Base-by-base conservation (phyloP, 2,797 vertebrate genomes). In the Rhynchonycteris naso region DNA sequence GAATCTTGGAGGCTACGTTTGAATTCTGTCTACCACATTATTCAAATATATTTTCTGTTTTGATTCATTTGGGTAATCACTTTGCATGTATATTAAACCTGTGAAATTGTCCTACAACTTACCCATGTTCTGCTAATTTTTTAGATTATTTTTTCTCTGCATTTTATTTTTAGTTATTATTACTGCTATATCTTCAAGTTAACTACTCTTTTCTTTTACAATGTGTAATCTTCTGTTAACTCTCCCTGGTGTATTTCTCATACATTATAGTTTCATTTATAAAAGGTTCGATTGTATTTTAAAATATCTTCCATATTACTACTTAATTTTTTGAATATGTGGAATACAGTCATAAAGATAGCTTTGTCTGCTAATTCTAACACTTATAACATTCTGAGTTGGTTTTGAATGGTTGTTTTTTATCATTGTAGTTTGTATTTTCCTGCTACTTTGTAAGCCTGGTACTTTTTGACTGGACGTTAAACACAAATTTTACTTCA, bases 111-210 rank as follows among this genome's bases (percentile, higher is more conserved):
- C 26, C 26, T 28, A 43, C 13, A 84, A 21, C 2, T 84, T 66
- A 76, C 1, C 50, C 30, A 50, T 30, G 15, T 61, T 35, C 35
- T 59, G 52, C 72, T 90, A 26, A 54, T 71, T 83, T 59, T 91
- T 72, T 79, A 61, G 26, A 35, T 10, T 80, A 19, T 65, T 50
- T 82, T 71, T 26, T 88, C 21, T 1, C n/a, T 38, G 54, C 54
- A 43, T 92, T 93, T 75, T 12, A 52, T 69, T 92, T 95, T 59
- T 9, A 96, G 14, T 80, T 76, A 50, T 66, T 35, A 76, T 38
- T 26, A 71, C 9, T 50, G 21, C 16, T 80, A 11, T 33, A 5
- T 72, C 54, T 61, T 68, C 21, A 86, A 79, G 30, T 68, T 90
- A 90, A 59, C 18, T 43, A 43, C 35, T 65, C 26, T 92, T 85